Conservation (phyloP, 2,113 vertebrate genomes). For the Chitala chitala region DNA sequence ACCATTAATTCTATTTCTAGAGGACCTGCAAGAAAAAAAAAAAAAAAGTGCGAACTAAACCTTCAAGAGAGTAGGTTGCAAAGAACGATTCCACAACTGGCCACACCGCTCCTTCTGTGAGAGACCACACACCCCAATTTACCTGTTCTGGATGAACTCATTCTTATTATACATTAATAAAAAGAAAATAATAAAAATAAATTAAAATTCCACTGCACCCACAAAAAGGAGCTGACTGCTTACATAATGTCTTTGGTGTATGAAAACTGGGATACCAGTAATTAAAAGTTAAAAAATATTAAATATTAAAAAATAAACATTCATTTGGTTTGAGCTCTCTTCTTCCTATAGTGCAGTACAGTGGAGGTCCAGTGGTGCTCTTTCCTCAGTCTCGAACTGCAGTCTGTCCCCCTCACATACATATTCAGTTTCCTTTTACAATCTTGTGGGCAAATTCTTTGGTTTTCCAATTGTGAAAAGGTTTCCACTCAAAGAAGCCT, state of each 20-base stretch:
- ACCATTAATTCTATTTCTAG: background rate
- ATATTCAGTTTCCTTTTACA: constrained; percentile 45
- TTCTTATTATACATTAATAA: too few relatives aligned
- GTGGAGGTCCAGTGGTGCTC: constrained; percentile 69
- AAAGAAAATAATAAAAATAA: too few relatives aligned
- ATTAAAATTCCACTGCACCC: background rate
- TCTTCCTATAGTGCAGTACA: constrained; percentile 61
- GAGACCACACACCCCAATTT: background rate
- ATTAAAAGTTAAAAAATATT: constrained; percentile 25
- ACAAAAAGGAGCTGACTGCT: background rate
- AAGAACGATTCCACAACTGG: background rate
- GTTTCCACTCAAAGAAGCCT: too few relatives aligned
- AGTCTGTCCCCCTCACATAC: constrained; percentile 35
- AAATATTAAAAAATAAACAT: constrained; percentile 56
- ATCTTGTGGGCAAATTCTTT: constrained; percentile 40
- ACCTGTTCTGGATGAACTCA: background rate
- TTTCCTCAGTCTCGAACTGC: constrained; percentile 44
- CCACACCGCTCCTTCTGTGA: background rate
- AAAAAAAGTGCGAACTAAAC: background rate
- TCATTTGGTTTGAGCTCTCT: constrained; percentile 65
- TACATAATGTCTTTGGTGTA: constrained; percentile 36
- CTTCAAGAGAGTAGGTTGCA: background rate
- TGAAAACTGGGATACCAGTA: constrained; percentile 37
- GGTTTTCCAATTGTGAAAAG: constrained; percentile 24
- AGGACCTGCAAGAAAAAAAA: background rate